Conservation (phyloP, 1,140 invertebrate species). For the Brachionus calyciflorus region DNA sequence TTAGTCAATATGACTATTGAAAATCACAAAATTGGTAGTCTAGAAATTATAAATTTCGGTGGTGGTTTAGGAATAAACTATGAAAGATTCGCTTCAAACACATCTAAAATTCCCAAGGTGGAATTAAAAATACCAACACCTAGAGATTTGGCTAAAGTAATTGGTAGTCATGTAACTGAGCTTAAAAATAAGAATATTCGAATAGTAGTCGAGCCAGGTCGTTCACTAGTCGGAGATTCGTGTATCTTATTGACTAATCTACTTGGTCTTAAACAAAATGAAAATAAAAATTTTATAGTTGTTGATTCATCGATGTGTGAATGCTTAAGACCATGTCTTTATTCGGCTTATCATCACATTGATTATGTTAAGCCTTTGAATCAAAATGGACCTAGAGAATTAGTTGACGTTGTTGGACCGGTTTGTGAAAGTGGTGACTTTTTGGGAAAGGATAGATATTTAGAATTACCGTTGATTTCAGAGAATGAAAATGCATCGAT, state of each 20-base stretch:
- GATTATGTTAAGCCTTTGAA: conserved; percentile 46
- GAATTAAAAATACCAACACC: conserved; percentile 46
- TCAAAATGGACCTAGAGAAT: conserved; percentile 48
- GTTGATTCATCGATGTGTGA: conserved; percentile 56
- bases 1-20: background rate
- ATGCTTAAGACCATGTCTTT: conserved; percentile 60
- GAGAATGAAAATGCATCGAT: background rate
- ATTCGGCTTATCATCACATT: conserved; percentile 60
- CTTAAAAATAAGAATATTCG: conserved; percentile 51
- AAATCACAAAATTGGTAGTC: conserved; percentile 48
- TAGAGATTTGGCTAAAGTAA: conserved; percentile 49
- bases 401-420: conserved; percentile 61
- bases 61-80: conserved; percentile 60
- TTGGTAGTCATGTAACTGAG: conserved; percentile 48
- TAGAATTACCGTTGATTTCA: background rate
- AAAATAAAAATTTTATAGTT: conserved; percentile 53
- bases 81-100: conserved; percentile 48
- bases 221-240: conserved; percentile 58
- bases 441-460: conserved; percentile 53
- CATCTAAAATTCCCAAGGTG: background rate
- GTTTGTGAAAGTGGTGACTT: conserved; percentile 63
- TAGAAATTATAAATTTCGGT: conserved; percentile 57
- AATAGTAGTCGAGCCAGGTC: conserved; percentile 60
- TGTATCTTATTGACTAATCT: conserved; percentile 53
- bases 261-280: conserved; percentile 52